Conservation (phyloP, 2,888 invertebrate species). For the Drosophila antonietae region DNA sequence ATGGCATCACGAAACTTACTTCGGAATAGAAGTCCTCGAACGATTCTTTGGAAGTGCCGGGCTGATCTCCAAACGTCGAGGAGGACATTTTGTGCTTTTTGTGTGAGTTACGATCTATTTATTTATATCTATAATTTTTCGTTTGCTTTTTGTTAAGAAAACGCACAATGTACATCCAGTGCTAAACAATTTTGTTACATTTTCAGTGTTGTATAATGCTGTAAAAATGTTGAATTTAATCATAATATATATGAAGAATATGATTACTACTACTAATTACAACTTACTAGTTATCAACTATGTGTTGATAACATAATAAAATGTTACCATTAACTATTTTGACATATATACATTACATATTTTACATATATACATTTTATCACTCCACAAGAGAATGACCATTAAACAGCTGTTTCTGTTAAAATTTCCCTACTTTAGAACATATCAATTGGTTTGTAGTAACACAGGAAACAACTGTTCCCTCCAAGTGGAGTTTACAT, state of each 20-base stretch:
- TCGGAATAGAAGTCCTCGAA: slow-evolving; percentile 94
- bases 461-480: not conserved
- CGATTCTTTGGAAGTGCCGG: slow-evolving; percentile 87
- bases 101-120: slow-evolving; percentile 22
- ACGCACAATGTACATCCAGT: slow-evolving; percentile 35
- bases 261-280: too few species aligned
- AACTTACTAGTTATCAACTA: too few species aligned
- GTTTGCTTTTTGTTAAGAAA: slow-evolving; percentile 37
- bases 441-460: not conserved
- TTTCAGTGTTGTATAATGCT: slow-evolving; percentile 26
- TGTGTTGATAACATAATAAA: too few species aligned
- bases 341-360: too few species aligned
- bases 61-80: slow-evolving; percentile 66
- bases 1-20: slow-evolving; percentile 86
- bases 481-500: too few species aligned
- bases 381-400: too few species aligned
- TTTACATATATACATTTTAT: not conserved
- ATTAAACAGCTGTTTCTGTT: slow-evolving; percentile 23
- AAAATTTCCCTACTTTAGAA: slow-evolving; percentile 3
- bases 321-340: too few species aligned
- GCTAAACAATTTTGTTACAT: slow-evolving; percentile 11
- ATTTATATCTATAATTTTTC: slow-evolving; percentile 25
- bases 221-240: not conserved
- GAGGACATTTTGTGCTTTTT: slow-evolving; percentile 65
- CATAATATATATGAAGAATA: not conserved